Percentiles rank a stretch among this genome's conserved stretches.
phyloP scores from a whole-genome alignment of 1,140 invertebrate genomes.

The Drosophila aff. region DNA sequence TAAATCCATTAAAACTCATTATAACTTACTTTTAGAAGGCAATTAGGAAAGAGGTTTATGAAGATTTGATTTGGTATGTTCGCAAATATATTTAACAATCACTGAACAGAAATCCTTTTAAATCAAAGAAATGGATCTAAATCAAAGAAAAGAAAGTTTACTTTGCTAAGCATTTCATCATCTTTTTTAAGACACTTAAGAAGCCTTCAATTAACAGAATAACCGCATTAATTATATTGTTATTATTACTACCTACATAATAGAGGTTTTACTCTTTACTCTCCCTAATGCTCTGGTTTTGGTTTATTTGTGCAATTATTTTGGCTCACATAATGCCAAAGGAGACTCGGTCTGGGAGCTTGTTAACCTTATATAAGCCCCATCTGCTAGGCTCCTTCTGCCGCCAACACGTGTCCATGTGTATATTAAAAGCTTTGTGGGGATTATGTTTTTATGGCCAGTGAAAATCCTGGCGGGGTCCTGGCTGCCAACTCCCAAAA shows the following conservation, averaged over 20 bases:
- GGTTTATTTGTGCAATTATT: not conserved
- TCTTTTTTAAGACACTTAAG: not conserved
- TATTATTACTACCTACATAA: not conserved
- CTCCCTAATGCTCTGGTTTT: not conserved
- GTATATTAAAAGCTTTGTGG: conserved; percentile 29
- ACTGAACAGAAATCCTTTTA: not conserved
- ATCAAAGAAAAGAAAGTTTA: too few relatives aligned
- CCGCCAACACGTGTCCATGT: not conserved
- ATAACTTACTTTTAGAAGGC: not conserved
- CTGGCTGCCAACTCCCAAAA: conserved; percentile 5
- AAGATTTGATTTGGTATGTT: not conserved
- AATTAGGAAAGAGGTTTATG: not conserved
- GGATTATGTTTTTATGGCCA: conserved; percentile 49
- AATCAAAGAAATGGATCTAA: not conserved
- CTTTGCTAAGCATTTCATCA: not conserved
- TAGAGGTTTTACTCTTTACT: not conserved
- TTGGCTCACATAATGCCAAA: not conserved
- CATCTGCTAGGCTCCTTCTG: not conserved
- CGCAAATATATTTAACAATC: too few relatives aligned
- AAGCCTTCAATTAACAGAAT: not conserved
- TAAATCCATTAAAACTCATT: not conserved
- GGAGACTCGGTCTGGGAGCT: not conserved
- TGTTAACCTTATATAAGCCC: conserved; percentile 29
- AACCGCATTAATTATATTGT: not conserved
- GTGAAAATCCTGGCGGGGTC: not conserved